Conservation (phyloP, 1,140 invertebrate species). For the Oscheius sp. region DNA sequence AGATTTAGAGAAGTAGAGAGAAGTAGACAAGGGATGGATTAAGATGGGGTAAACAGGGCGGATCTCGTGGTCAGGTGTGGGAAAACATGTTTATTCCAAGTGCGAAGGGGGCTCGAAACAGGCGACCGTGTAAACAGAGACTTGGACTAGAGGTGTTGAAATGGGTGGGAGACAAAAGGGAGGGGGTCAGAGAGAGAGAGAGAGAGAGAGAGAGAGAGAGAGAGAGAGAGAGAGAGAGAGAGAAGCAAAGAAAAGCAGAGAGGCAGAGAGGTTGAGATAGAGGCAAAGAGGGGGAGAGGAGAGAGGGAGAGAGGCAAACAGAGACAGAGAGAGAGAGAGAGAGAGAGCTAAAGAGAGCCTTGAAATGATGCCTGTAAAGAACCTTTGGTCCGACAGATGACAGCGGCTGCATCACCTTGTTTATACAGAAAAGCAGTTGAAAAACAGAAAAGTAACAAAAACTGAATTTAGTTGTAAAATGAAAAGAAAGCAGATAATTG, state of each 20-base stretch:
- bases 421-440: not conserved
- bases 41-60: no score
- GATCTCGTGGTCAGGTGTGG: not conserved
- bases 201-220: not conserved
- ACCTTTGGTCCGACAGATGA: not conserved
- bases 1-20: not conserved
- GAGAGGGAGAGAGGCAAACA: not conserved
- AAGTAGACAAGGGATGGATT: not conserved
- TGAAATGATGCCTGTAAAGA: not conserved
- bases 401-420: not conserved
- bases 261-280: not conserved
- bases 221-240: not conserved
- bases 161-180: not conserved
- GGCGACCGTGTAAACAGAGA: no score
- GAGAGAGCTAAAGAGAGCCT: not conserved
- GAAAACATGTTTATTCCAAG: no score
- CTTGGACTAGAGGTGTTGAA: not conserved
- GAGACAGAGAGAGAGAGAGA: not conserved
- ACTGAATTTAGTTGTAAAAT: not conserved
- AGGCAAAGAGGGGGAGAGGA: not conserved
- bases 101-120: not conserved
- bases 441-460: not conserved
- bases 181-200: not conserved
- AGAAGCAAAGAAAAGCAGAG: not conserved
- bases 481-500: not conserved